Base-by-base conservation (phyloP, 2,888 invertebrate species). In the Epistrophella euchroma region DNA sequence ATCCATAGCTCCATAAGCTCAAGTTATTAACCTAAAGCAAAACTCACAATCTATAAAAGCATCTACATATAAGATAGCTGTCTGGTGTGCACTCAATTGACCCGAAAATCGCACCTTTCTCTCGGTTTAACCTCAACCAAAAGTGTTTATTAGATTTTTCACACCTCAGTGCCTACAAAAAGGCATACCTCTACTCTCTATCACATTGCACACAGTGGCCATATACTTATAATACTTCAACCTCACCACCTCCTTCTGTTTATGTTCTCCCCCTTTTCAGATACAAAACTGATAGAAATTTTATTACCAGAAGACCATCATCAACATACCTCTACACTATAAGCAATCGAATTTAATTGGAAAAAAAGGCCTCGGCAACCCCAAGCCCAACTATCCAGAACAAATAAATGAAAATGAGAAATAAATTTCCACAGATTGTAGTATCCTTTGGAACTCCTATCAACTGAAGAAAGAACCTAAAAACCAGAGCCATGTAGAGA, bases 91-190 rank as follows among this genome's bases (percentile, higher is more conserved):
- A 81, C 81, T 82, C 81, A 86, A 86, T 81, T 86, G 86, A 86
- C 86, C 86, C 77, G 64, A 78, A 82, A 81, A 64, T 86, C 86
- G 55, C 86, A 86, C 86, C 81, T 82, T 86, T 86, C 86, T 82
- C 78, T 77, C 60, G 81, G 77, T 71, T 82, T 74, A 86, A 86
- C 82, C 86, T 82, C 81, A 82, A 82, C 86, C 86, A 75, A 68
- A 68, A 28, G 73, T 56, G 71, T 82, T 86, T 86, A 86, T 86
- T 77, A 73, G 81, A 86, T 78, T 86, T 78, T 86, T 86, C 86
- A 86, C 86, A 86, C 81, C 78, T 86, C 81, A 73, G 40, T 85
- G 66, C 80, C 62, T 80, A 80, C 80, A 76, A 75, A 68, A 78
- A 84, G 71, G 60, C 45, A 6, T 40, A 15, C 13, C 15, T 40